Evolutionary conservation across 2,888 invertebrate species (phyloP).

Genomic region (Diogma glabrata): DNA sequence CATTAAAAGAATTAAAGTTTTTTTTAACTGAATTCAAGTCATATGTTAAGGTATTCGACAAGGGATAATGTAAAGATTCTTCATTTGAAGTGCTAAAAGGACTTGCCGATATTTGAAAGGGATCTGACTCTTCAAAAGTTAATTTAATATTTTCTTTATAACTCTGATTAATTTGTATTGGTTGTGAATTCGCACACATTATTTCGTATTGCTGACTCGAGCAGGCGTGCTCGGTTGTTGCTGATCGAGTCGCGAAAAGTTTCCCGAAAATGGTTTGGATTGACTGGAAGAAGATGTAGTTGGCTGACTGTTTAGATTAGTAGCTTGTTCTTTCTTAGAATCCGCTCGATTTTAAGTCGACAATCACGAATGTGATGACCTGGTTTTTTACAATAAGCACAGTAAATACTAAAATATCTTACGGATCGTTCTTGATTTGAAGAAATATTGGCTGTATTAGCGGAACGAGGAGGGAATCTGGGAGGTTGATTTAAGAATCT

Average conservation of each 20-base stretch:
- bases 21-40: too few relatives aligned
- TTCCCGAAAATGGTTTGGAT: background rate
- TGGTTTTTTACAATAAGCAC: background rate
- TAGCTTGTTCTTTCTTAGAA: background rate
- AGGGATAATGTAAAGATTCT: too few relatives aligned
- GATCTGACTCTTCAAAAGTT: too few relatives aligned
- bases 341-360: background rate
- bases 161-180: too few relatives aligned
- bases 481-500: background rate
- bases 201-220: background rate
- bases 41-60: too few relatives aligned
- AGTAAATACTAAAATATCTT: background rate
- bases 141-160: too few relatives aligned
- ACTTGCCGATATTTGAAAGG: too few relatives aligned
- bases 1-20: too few relatives aligned
- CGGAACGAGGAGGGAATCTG: background rate
- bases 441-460: too few relatives aligned
- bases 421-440: background rate
- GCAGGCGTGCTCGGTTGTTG: background rate
- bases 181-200: constrained; percentile 1
- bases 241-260: background rate
- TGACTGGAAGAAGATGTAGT: background rate
- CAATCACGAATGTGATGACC: constrained; percentile 1
- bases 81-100: too few relatives aligned
- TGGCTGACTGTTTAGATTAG: background rate